A percentile compares a stretch with the other conserved stretches of the same genome.
phyloP scores from a whole-genome alignment of 2,888 invertebrate species.

The Cylindroiulus punctatus region DNA sequence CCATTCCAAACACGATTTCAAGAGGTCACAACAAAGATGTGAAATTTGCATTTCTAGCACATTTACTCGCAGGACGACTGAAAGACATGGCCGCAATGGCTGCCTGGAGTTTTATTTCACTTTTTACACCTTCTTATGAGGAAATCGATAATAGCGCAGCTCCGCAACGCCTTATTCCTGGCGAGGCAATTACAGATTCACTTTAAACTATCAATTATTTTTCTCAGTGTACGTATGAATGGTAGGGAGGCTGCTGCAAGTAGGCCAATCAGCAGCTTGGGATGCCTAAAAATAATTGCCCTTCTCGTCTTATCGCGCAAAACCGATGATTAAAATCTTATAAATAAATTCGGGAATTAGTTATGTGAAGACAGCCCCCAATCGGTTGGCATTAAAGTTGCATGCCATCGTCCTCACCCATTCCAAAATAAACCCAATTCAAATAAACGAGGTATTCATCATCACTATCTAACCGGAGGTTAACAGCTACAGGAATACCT shows the following conservation, averaged over 20 bases:
- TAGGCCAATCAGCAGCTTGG: neutral
- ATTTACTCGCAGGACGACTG: neutral
- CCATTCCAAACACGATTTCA: slow-evolving; percentile 10
- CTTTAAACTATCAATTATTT: neutral
- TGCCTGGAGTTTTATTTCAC: slow-evolving; percentile 1
- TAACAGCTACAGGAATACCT: neutral
- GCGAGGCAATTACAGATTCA: neutral
- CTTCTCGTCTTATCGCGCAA: neutral
- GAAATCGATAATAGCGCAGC: neutral
- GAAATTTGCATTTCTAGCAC: neutral
- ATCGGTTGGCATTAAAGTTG: neutral
- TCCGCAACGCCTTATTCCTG: neutral
- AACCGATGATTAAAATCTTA: neutral
- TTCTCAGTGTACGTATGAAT: neutral
- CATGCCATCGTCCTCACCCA: slow-evolving; percentile 13
- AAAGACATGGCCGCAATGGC: neutral
- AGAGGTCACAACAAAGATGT: neutral
- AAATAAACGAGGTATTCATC: neutral
- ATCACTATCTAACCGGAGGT: slow-evolving; percentile 29
- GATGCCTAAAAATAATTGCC: neutral
- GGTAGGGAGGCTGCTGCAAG: neutral
- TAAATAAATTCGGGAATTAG: neutral
- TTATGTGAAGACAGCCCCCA: neutral
- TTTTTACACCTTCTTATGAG: neutral
- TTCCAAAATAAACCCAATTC: slow-evolving; percentile 12